phyloP scores from a whole-genome alignment of 53 echinoderm and acorn worm species.

The Crossaster papposus region DNA sequence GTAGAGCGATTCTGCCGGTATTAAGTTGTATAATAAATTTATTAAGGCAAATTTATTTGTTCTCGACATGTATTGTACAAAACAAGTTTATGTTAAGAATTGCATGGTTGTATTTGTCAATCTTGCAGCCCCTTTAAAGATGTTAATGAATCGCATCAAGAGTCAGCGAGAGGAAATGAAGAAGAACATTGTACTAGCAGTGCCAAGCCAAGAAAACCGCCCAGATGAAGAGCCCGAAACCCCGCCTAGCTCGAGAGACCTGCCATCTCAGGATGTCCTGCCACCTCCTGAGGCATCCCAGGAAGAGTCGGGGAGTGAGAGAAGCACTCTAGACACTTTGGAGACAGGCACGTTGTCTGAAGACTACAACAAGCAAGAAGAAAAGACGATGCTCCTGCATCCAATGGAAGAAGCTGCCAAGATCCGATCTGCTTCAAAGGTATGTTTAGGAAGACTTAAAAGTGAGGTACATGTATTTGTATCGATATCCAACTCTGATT shows the following conservation, averaged over 20 bases:
- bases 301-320: conserved; percentile 24
- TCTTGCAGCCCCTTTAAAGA: conserved; percentile 68
- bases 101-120: not conserved
- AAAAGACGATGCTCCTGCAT: conserved; percentile 71
- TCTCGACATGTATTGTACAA: not conserved
- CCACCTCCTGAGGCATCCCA: conserved; percentile 22
- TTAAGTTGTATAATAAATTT: too few species aligned
- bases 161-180: conserved; percentile 73
- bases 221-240: not conserved
- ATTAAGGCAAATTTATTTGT: too few species aligned
- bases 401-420: conserved; percentile 85
- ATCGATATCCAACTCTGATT: not conserved
- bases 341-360: conserved; percentile 80
- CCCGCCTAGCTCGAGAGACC: conserved; percentile 11
- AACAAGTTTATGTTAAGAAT: not conserved
- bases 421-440: conserved; percentile 63
- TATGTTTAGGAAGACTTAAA: not conserved
- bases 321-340: conserved; percentile 54
- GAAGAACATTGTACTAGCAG: conserved; percentile 38
- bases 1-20: too few species aligned
- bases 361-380: conserved; percentile 16
- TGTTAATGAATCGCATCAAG: conserved; percentile 70
- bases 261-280: not conserved
- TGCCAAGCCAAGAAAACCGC: conserved; percentile 4
- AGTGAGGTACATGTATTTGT: not conserved